These are phyloP conservation scores for Emydoidea blandingii DNA, from an alignment of 2,797 vertebrate species.

Conservation along the genomic window DNA sequence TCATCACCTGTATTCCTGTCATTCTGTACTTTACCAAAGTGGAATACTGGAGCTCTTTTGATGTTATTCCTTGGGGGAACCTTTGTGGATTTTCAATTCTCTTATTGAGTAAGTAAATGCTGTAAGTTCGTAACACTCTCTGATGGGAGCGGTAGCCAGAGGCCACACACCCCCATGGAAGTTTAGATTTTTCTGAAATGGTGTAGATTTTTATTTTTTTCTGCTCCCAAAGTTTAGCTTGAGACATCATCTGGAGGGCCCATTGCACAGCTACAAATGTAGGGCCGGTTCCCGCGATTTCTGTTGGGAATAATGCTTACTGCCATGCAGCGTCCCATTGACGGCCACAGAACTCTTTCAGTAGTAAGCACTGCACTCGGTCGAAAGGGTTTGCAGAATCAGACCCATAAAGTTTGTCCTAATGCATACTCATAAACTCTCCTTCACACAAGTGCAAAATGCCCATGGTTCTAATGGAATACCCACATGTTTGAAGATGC, in stretches of 20 bases:
- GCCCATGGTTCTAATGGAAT: rapidly evolving
- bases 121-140: rapidly evolving
- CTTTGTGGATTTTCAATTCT: constrained; percentile 94
- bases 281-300: rapidly evolving
- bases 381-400: background rate
- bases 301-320: background rate
- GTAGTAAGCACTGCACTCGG: background rate
- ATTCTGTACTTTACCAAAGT: constrained; percentile 96
- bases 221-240: background rate
- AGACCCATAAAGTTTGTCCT: background rate
- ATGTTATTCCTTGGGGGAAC: constrained; percentile 90
- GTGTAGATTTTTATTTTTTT: background rate
- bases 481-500: background rate
- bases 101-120: constrained; percentile 87
- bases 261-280: background rate
- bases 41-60: constrained; percentile 92
- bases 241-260: background rate
- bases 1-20: constrained; percentile 92
- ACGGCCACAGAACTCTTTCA: background rate
- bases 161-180: background rate
- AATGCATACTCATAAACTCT: background rate
- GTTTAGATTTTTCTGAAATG: background rate
- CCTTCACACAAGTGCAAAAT: background rate
- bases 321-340: background rate
- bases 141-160: background rate